phyloP scores from a whole-genome alignment of 2,113 vertebrate species.

The Eurystomus gularis region DNA sequence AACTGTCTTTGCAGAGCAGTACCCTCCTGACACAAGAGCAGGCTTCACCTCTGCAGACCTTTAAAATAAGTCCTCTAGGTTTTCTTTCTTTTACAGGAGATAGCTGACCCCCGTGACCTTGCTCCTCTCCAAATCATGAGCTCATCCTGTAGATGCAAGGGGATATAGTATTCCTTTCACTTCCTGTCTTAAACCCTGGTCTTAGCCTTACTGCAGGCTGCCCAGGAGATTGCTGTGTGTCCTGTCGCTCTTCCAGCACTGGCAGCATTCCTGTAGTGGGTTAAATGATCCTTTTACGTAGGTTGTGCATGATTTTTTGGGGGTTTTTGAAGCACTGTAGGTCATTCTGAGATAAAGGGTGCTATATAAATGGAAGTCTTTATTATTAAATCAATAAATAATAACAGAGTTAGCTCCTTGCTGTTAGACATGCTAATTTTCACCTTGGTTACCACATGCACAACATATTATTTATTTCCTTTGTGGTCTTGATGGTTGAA shows the following conservation, averaged over 20 bases:
- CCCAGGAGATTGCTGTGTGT: neutral
- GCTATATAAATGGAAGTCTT: neutral
- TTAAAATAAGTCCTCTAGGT: slow-evolving; percentile 17
- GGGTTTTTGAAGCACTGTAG: neutral
- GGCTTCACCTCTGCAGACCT: slow-evolving; percentile 14
- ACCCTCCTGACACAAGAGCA: slow-evolving; percentile 8
- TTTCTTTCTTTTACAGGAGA: neutral
- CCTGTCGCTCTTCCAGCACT: neutral
- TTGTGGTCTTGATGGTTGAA: neutral
- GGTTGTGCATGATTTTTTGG: neutral
- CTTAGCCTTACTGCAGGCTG: neutral
- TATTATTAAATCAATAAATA: neutral
- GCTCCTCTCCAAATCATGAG: neutral
- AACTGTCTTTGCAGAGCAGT: neutral
- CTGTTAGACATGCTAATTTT: neutral
- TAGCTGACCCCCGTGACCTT: neutral
- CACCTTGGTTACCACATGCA: neutral
- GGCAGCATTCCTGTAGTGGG: neutral
- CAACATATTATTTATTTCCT: neutral
- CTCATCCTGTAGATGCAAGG: neutral
- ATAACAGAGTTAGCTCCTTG: neutral
- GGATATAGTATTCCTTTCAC: neutral
- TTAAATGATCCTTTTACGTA: accelerated
- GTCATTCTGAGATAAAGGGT: neutral
- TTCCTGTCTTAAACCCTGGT: neutral